These are phyloP conservation scores for Hydropotes inermis DNA, from an alignment of 2,113 vertebrate species.

Conservation along the genomic window DNA sequence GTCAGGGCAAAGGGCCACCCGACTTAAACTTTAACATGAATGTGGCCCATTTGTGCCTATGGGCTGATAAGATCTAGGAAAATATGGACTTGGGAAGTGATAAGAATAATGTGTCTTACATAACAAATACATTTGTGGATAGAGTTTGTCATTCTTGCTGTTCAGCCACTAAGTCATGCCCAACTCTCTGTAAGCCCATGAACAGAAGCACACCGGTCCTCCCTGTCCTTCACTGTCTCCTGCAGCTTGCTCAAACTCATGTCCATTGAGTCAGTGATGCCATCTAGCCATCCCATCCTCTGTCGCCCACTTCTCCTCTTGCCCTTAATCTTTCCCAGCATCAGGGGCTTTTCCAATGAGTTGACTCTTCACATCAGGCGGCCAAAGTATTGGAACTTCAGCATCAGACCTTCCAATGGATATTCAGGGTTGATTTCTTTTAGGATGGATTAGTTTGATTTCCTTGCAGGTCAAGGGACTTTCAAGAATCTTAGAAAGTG, in stretches of 20 bases:
- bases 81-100: neutral
- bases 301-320: neutral
- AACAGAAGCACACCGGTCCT: neutral
- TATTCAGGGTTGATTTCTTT: neutral
- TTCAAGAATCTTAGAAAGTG: neutral
- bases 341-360: neutral
- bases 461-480: neutral
- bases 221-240: neutral
- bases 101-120: neutral
- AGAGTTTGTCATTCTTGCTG: neutral
- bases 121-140: neutral
- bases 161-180: neutral
- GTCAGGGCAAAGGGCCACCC: neutral
- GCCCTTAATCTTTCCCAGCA: neutral
- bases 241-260: neutral
- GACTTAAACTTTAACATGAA: neutral
- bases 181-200: neutral
- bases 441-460: neutral
- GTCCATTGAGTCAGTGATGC: neutral
- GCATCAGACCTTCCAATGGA: neutral
- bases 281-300: neutral
- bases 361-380: neutral
- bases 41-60: neutral
- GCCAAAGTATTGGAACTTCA: neutral
- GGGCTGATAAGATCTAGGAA: neutral